phyloP scores from a whole-genome alignment of 2,888 invertebrate species.

The Crepidodera aurea region DNA sequence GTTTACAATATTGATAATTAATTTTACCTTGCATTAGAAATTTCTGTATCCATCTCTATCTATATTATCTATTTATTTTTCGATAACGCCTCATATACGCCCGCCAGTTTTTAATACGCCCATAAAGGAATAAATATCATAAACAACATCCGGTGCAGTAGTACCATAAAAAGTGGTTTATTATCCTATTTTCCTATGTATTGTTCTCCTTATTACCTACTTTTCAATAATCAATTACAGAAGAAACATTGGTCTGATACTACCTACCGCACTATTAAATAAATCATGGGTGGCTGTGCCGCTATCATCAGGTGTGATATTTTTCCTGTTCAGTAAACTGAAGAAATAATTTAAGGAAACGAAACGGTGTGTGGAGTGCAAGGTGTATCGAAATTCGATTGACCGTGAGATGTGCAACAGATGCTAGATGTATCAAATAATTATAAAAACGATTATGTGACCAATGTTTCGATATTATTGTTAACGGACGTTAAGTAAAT shows the following conservation, averaged over 20 bases:
- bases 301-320: constrained; percentile 24
- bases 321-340: constrained; percentile 37
- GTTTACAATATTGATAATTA: too few species aligned
- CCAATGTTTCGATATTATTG: too few species aligned
- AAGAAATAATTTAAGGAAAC: constrained; percentile 30
- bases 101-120: too few species aligned
- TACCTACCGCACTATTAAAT: constrained; percentile 15
- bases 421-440: background rate
- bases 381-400: constrained; percentile 17
- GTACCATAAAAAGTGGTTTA: background rate
- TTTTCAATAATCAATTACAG: constrained; percentile 15
- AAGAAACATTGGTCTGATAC: background rate
- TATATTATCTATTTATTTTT: too few species aligned
- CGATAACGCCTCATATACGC: too few species aligned
- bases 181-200: background rate
- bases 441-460: background rate
- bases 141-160: background rate
- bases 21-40: too few species aligned
- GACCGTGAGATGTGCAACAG: constrained; percentile 12
- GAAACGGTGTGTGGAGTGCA: constrained; percentile 22
- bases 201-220: constrained; percentile 7
- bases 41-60: too few species aligned
- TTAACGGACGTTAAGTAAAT: too few species aligned
- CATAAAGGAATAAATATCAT: constrained; percentile 1
- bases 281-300: constrained; percentile 13